Conservation (phyloP, 2,797 vertebrate genomes). For the Anguilla anguilla region DNA sequence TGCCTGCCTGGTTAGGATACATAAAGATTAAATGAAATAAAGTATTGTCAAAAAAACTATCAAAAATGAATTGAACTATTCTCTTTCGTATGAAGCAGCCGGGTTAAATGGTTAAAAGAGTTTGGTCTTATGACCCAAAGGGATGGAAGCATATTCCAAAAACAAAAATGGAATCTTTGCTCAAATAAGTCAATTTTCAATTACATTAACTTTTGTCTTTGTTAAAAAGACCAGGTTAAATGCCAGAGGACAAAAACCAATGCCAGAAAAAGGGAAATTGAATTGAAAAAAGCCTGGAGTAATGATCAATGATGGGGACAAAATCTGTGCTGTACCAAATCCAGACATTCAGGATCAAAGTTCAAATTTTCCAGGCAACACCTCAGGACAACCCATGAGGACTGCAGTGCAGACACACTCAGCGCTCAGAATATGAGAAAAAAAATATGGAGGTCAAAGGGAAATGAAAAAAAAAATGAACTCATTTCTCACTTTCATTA, state of each 20-base stretch:
- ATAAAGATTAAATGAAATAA: neutral
- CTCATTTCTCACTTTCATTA: neutral
- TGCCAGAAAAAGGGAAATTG: neutral
- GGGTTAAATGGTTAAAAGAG: neutral
- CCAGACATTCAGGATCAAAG: neutral
- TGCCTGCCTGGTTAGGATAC: neutral
- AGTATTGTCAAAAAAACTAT: neutral
- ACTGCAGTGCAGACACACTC: neutral
- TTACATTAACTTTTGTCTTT: neutral
- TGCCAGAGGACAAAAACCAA: neutral
- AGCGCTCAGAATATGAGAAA: neutral
- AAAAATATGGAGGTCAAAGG: conserved; percentile 39
- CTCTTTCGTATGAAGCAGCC: neutral
- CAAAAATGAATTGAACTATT: neutral
- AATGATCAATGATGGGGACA: neutral
- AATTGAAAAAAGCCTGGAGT: too few species aligned
- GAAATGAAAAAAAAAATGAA: conserved; percentile 21
- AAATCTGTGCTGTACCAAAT: neutral
- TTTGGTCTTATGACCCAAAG: neutral
- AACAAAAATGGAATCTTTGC: neutral
- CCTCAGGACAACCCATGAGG: neutral
- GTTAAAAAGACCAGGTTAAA: neutral
- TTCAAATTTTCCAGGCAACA: neutral
- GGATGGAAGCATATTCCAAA: neutral
- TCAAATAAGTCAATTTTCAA: neutral